Evolutionary conservation across 1,140 invertebrate species (phyloP).

Genomic region (Aphis craccivora): DNA sequence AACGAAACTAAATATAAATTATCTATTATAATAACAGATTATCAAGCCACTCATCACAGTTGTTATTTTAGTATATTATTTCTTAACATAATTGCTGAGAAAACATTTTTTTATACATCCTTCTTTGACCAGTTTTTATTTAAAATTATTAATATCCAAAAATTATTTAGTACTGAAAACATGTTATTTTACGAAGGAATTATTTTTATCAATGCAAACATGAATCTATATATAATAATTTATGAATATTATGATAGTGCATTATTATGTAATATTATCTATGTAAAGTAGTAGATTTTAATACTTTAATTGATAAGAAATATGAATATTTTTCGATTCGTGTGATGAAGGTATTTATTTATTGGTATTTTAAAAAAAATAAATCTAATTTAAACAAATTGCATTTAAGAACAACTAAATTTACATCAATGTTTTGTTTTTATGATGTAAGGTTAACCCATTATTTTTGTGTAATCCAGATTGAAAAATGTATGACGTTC

Average conservation of each 20-base stretch:
- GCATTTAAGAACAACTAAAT: neutral
- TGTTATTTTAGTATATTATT: no score
- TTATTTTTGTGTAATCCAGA: neutral
- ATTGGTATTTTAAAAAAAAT: neutral
- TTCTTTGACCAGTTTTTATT: no score
- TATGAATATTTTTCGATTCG: neutral
- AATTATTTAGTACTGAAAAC: neutral
- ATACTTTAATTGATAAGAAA: neutral
- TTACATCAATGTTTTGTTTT: neutral
- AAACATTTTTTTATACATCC: no score
- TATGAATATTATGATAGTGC: neutral
- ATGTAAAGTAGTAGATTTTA: neutral
- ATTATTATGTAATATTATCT: neutral
- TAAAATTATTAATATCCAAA: no score
- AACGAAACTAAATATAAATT: no score
- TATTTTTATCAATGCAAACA: neutral
- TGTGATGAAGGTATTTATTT: no score
- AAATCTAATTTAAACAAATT: neutral
- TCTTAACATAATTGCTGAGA: no score
- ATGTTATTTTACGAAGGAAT: neutral
- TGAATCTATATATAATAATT: neutral
- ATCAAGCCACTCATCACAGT: no score
- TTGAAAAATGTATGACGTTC: neutral
- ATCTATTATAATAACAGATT: no score
- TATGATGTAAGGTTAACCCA: neutral